phyloP scores from a whole-genome alignment of 2,888 invertebrate genomes.

The Euphydryas editha region DNA sequence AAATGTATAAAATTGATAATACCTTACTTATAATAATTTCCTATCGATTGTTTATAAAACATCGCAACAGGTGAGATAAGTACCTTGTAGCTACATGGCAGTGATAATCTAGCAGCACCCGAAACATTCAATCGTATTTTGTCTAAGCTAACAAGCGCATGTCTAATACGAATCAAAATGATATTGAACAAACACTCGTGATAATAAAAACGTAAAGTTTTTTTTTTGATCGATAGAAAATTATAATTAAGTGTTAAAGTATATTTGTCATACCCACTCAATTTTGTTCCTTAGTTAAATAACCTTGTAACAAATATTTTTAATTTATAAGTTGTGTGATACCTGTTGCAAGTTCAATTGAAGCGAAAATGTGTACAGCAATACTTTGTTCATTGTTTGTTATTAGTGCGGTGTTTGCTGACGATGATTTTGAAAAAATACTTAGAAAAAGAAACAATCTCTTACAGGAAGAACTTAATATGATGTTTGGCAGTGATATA shows the following conservation, averaged over 20 bases:
- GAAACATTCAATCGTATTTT: conserved; percentile 2
- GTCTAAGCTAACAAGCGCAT: neutral
- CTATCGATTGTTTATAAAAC: neutral
- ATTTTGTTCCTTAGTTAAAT: conserved; percentile 19
- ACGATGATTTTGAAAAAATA: conserved; percentile 46
- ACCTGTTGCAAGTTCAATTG: conserved; percentile 27
- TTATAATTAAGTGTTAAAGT: conserved; percentile 11
- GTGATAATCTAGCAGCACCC: conserved; percentile 3
- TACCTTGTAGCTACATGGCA: conserved; percentile 1
- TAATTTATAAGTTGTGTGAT: conserved; percentile 35
- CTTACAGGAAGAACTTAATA: conserved; percentile 72
- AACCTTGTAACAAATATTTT: conserved; percentile 42
- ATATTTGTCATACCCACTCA: conserved; percentile 22
- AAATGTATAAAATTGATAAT: neutral
- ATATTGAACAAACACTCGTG: neutral
- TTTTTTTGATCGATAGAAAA: neutral
- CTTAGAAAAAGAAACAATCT: conserved; percentile 67
- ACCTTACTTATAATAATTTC: neutral
- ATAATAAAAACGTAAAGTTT: neutral
- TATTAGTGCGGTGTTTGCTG: conserved; percentile 10
- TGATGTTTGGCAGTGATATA: conserved; percentile 81
- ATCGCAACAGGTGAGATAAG: neutral
- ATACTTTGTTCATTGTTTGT: conserved; percentile 36
- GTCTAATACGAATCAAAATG: no score
- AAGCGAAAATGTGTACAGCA: conserved; percentile 52